Evolutionary conservation across 35 echinoderm and acorn worm species (phyloP).

Genomic region (Diadema setosum): DNA sequence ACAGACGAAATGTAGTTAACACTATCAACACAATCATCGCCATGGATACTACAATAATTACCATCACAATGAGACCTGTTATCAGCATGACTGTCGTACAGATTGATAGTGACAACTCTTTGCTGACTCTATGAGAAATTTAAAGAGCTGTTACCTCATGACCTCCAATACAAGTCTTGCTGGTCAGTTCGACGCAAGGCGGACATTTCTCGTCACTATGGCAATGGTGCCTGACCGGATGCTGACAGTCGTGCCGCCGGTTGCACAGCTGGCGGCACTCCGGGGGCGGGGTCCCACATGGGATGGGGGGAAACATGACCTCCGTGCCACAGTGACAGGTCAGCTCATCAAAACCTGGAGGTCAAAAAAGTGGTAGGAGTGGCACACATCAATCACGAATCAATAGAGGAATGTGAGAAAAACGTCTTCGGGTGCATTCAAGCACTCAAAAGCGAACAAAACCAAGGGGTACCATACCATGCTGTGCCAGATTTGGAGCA

Average conservation of each 20-base stretch:
- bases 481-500: no score
- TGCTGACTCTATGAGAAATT: neutral
- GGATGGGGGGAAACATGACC: constrained; percentile 80
- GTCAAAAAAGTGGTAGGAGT: neutral
- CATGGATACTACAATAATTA: neutral
- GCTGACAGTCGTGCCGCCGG: constrained; percentile 71
- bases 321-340: constrained; percentile 83
- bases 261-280: constrained; percentile 60
- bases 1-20: no score
- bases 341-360: constrained; percentile 90
- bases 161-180: constrained; percentile 74
- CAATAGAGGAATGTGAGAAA: no score
- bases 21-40: no score
- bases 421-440: no score
- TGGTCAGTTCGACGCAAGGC: constrained; percentile 78
- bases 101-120: neutral
- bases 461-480: no score
- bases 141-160: constrained; percentile 94
- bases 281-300: constrained; percentile 74
- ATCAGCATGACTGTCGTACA: neutral
- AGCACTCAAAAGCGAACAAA: no score
- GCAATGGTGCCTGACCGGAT: constrained; percentile 76
- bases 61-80: neutral
- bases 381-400: no score
- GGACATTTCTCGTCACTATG: constrained; percentile 83